A percentile compares a stretch with the other conserved stretches of the same genome.
These are phyloP conservation scores for Episyrphus balteatus DNA, from an alignment of 1,140 invertebrate genomes.

Conservation along the genomic window DNA sequence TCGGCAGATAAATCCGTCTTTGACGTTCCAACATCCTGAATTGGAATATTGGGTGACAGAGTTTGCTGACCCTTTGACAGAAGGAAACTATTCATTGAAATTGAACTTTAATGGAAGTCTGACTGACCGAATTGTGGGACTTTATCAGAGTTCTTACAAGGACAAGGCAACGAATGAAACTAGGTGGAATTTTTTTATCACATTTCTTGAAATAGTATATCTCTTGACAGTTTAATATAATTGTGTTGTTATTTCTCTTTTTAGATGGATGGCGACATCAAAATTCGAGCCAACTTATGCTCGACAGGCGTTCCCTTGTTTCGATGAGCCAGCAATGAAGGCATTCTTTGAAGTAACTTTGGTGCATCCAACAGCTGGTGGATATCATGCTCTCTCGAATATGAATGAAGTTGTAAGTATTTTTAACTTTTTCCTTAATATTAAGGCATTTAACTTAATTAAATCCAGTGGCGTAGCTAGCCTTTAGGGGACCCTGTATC, in stretches of 20 bases:
- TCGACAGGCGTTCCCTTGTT: conserved; percentile 83
- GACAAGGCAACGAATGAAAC: conserved; percentile 43
- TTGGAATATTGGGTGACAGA: conserved; percentile 59
- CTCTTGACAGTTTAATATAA: neutral
- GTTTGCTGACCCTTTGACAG: conserved; percentile 39
- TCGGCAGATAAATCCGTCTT: conserved; percentile 13
- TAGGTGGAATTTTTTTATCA: conserved; percentile 39
- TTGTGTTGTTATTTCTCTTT: conserved; percentile 17
- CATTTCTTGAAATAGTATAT: neutral
- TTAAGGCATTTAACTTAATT: neutral
- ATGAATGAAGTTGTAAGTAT: conserved; percentile 45
- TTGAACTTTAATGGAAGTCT: conserved; percentile 60
- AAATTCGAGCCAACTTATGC: conserved; percentile 94
- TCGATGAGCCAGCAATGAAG: conserved; percentile 92
- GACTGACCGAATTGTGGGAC: conserved; percentile 56
- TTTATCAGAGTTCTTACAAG: conserved; percentile 67
- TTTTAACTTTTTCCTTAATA: neutral
- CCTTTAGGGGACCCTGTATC: too few relatives aligned
- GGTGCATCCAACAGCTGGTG: conserved; percentile 48
- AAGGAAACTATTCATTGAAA: conserved; percentile 50
- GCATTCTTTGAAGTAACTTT: conserved; percentile 72
- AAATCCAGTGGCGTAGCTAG: too few relatives aligned
- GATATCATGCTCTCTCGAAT: conserved; percentile 68
- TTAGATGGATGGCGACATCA: conserved; percentile 70
- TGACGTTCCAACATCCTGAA: conserved; percentile 40